Evolutionary conservation across 2,797 vertebrate genomes (phyloP), one percentile per base, ranked within the genome.

Genomic region (Myripristis jacobus): DNA sequence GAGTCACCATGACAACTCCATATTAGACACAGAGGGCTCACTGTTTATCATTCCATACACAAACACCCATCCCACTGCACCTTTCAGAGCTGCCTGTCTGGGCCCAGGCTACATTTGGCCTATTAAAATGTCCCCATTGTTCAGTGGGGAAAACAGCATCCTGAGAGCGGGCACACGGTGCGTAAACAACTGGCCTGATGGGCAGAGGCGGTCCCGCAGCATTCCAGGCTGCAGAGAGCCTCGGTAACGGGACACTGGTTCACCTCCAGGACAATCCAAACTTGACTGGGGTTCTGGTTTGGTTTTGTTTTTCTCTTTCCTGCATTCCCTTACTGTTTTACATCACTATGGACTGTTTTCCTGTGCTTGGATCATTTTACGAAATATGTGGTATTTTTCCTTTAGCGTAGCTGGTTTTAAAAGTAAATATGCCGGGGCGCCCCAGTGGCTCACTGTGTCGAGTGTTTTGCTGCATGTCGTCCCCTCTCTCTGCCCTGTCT

Each of bases 121-220:
- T 60, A 31, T 52, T n/a, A 72, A 75, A 75, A 52, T 58, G 44
- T 54, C 62, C 29, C 55, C 66, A 43, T 43, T 70, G 67, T 73
- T 70, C 24, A n/a, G 16, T 55, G 48, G 36, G 55, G 41, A 27
- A 8, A 22, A 57, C 29, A 56, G 21, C n/a, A 63, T 19, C n/a
- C 50, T 55, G 21, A 63, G 29, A 64, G 48, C n/a, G 27, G 24
- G 34, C 21, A 59, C 59, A 36, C 61, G 53, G 46, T 19, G 54
- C 19, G 18, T 60, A 67, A 70, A 69, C 51, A 69, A 43, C 53
- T 27, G 44, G 27, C 41, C 10, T 48, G 43, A 56, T n/a, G 38
- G 38, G 12, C n/a, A 55, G n/a, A 47, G n/a, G 16, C 8, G 24
- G 5, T 52, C 7, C 43, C 16, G 27, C 10, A 27, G 44, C 22